Evolutionary conservation across 2,797 vertebrate genomes (phyloP), one percentile per base, ranked within the genome.

Genomic region (Eidolon dupreanum): DNA sequence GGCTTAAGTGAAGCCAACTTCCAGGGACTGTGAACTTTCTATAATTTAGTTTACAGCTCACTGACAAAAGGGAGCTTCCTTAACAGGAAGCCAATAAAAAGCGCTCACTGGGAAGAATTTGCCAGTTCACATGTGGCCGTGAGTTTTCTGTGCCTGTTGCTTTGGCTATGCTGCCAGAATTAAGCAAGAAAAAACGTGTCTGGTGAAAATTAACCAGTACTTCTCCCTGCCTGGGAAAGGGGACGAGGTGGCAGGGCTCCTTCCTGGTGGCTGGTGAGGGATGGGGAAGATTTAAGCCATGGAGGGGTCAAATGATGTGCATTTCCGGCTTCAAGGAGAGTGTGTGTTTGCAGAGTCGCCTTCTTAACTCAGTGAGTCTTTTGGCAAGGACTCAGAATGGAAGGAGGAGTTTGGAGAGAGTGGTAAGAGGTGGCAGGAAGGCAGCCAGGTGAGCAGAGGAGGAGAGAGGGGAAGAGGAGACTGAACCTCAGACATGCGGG

Each of bases 271-370:
- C 41, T 51, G 55, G 10, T 20, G 68, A 41, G 26, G 49, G 20
- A 75, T 8, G 20, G 87, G 74, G 43, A 68, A 82, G n/a, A 51
- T 38, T 49, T 36, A 77, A 59, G 59, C 16, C 19, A 63, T 3
- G 46, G 57, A n/a, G 6, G 19, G 9, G 36, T 33, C 46, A 12
- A 36, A 24, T 43, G 17, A 63, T 28, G 46, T 8, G 20, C 17
- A 9, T n/a, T 73, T 74, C 65, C 59, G 57, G 46, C 16, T 33
- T 87, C 31, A 65, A 73, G 15, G 78, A 66, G 0, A 26, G 24
- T n/a, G 26, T 20, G 0, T 38, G 28, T 81, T 53, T 20, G 16
- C 3, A 2, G 28, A 63, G 43, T 55, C 31, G 0, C 4, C 2
- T 22, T 73, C 24, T 43, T 63, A 55, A 46, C 36, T 79, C 53